Base-by-base conservation (phyloP, 2,113 vertebrate genomes). In the Candoia aspera region DNA sequence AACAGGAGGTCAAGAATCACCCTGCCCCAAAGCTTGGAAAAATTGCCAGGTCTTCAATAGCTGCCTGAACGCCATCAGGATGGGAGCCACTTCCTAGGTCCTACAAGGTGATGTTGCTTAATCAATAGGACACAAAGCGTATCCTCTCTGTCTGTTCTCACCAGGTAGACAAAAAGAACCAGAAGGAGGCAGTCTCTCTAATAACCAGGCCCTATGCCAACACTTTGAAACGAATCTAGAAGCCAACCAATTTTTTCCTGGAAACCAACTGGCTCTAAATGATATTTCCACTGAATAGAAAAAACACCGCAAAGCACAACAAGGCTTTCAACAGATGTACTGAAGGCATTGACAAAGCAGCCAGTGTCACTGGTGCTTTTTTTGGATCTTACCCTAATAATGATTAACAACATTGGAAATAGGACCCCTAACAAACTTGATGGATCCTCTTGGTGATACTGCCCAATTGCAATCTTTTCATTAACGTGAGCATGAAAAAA, bases 381-480 rank as follows among this genome's bases (percentile, higher is more conserved):
- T 95, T 95, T 95, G 94, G 91, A 94, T 57, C 6, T 94, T 94
- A 94, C 94, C 90, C 93, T 89, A 94, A 89, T 94, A 96, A 91
- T 84, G 88, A 94, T 95, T 94, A 94, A 96, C 91, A 95, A 86
- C 92, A 91, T 94, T 88, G 91, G 94, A 95, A 96, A 95, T 91
- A 79, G 73, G 88, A 90, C 89, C 91, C 29, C 86, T 92, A 92
- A 62, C 94, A 21, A 64, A 29, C 57, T 92, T 88, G 87, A 95
- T 91, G 94, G 93, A 95, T 93, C 93, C 95, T 93, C 86, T 90
- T 84, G 88, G 93, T 68, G 90, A 87, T 87, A 90, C 94, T 89
- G 95, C 94, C 95, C 92, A 94, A 95, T 96, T 95, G 95, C 90
- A 93, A 91, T 95, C 62, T 88, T 49, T 94, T 97, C 95, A 94